Evolutionary conservation across 2,888 invertebrate genomes (phyloP), one percentile per base, ranked within the genome.

Genomic region (Hesperia comma): DNA sequence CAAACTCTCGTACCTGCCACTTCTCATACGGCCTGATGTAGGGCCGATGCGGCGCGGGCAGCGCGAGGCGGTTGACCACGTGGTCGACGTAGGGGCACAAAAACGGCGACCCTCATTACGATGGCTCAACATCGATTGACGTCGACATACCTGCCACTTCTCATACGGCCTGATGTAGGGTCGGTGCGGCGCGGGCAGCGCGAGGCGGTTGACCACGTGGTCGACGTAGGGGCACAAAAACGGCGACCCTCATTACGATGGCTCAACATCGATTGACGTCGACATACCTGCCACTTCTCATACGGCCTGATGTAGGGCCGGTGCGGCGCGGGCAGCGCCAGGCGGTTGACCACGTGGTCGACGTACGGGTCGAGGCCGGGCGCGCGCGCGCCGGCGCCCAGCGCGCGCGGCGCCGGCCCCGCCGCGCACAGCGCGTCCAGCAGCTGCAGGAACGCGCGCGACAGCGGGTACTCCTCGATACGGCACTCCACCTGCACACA

Each of bases 361-460:
- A 99, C 87, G 85, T 98, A 99, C 0, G 98, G 98, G 86, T 97
- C 96, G 68, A 98, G 96, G 0, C 98, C 98, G 0, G 98, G 97
- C 37, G 95, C 93, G 26, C 98, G 93, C 0, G 95, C 92, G 0
- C 98, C 98, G 0, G 96, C 96, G 0, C 98, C 98, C 19, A 98
- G 88, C 33, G 95, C 94, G 67, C 95, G 93, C 0, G 97, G 96
- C 63, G 96, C 93, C 0, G 95, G 95, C 12, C 95, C 95, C 43
- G 95, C 95, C 62, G 94, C 93, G 15, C 97, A 95, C 61, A 99
- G 91, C 0, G 95, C 93, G 72, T 96, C 94, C 17, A 99, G 82
- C 8, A 99, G 93, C 61, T 94, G 87, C 7, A 99, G 90, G 83
- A 98, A 95, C 1, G 97, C 97, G 71, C 95, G 94, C 0, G 98